A percentile compares a stretch with the other conserved stretches of the same genome.
Evolutionary conservation across 2,797 vertebrate species (phyloP).

Genomic region (Channa striata): DNA sequence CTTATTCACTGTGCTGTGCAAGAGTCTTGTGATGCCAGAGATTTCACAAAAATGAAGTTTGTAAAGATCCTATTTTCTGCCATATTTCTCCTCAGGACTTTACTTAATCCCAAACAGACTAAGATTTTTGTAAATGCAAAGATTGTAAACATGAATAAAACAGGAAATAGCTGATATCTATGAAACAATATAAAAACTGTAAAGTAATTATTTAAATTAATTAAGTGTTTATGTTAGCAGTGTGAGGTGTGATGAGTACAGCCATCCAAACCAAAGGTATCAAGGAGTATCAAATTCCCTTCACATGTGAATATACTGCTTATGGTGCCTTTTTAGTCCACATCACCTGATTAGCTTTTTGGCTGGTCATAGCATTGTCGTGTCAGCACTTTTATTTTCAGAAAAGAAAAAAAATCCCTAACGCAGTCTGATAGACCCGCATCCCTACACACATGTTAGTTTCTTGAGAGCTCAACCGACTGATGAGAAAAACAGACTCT

Average conservation of each 20-base stretch:
- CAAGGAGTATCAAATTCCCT: slow-evolving; percentile 11
- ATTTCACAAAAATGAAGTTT: too few species aligned
- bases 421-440: slow-evolving; percentile 33
- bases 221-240: slow-evolving; percentile 6
- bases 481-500: slow-evolving; percentile 78
- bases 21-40: too few species aligned
- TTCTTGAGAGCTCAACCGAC: slow-evolving; percentile 46
- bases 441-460: slow-evolving; percentile 48
- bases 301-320: slow-evolving; percentile 1
- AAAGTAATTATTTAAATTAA: too few species aligned
- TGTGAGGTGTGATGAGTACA: slow-evolving; percentile 1
- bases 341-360: slow-evolving; percentile 8
- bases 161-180: background rate
- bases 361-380: background rate
- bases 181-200: too few species aligned
- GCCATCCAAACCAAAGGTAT: background rate
- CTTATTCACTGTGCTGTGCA: slow-evolving; percentile 46
- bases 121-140: background rate
- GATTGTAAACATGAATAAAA: slow-evolving; percentile 11
- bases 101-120: background rate
- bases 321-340: background rate
- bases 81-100: slow-evolving; percentile 13
- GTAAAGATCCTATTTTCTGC: slow-evolving; percentile 29
- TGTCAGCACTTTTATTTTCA: slow-evolving; percentile 13
- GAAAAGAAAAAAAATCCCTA: slow-evolving; percentile 24